phyloP scores from a whole-genome alignment of 1,140 invertebrate species.

The Aphelinus atriplicis region DNA sequence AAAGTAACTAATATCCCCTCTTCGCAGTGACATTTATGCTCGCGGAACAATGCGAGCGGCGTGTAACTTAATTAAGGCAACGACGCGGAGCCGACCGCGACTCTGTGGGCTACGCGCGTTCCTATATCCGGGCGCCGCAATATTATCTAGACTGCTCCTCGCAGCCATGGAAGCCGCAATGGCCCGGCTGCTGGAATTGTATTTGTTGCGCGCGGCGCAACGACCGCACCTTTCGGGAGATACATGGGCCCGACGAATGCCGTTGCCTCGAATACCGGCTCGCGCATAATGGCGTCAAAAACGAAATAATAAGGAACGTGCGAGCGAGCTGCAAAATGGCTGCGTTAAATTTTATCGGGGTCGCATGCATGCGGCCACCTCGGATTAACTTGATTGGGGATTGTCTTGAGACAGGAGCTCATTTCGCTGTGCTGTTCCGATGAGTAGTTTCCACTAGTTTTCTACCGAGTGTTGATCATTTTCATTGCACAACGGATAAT shows the following conservation, averaged over 20 bases:
- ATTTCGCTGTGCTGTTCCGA: too few relatives aligned
- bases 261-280: neutral
- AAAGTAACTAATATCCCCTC: slow-evolving; percentile 63
- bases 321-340: neutral
- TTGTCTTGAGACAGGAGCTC: too few relatives aligned
- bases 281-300: slow-evolving; percentile 35
- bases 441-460: neutral
- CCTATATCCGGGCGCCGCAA: slow-evolving; percentile 56
- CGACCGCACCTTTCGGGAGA: slow-evolving; percentile 46
- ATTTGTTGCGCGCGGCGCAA: slow-evolving; percentile 57
- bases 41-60: slow-evolving; percentile 59
- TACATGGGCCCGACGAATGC: slow-evolving; percentile 36
- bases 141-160: slow-evolving; percentile 63
- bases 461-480: neutral
- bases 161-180: slow-evolving; percentile 55
- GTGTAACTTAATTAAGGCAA: slow-evolving; percentile 68
- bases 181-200: slow-evolving; percentile 57
- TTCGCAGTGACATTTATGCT: slow-evolving; percentile 62
- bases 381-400: slow-evolving; percentile 23
- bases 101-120: slow-evolving; percentile 55
- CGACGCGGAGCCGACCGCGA: slow-evolving; percentile 63
- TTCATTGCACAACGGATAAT: too few relatives aligned
- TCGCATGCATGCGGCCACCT: neutral
- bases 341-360: slow-evolving; percentile 32
- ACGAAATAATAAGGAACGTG: slow-evolving; percentile 33